Conservation (phyloP, 1,140 invertebrate species). For the Aricia agestis region DNA sequence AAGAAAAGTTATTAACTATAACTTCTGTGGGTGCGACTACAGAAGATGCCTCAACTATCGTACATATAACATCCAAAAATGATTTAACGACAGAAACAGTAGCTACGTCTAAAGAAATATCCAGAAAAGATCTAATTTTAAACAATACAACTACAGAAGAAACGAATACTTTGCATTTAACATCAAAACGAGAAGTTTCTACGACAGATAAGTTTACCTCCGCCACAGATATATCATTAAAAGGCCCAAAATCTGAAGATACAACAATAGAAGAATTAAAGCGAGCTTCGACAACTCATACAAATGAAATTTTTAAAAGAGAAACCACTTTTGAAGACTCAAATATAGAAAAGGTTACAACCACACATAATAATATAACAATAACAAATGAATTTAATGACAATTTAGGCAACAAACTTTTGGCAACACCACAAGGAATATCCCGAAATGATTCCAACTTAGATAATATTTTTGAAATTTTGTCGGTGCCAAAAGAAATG, state of each 20-base stretch:
- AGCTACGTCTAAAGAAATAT: background rate
- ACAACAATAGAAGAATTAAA: background rate
- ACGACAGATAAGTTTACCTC: background rate
- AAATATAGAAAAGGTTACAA: background rate
- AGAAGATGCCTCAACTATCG: too few species aligned
- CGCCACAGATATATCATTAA: background rate
- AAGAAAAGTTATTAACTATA: too few species aligned
- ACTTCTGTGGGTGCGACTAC: too few species aligned
- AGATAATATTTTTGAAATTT: too few species aligned
- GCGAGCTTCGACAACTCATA: background rate
- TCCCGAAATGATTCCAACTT: too few species aligned
- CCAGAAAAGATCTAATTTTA: background rate
- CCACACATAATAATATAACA: background rate
- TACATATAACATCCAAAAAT: too few species aligned
- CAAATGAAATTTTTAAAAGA: conserved; percentile 5
- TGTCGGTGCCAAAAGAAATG: too few species aligned
- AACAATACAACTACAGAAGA: background rate
- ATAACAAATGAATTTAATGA: background rate
- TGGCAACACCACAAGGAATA: too few species aligned
- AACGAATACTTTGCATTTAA: background rate
- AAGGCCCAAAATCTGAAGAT: background rate
- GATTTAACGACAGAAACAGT: background rate
- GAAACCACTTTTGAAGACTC: background rate
- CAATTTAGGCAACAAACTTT: too few species aligned
- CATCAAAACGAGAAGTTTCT: background rate